phyloP scores from a whole-genome alignment of 2,888 invertebrate species.

The Lucinisca nassula region DNA sequence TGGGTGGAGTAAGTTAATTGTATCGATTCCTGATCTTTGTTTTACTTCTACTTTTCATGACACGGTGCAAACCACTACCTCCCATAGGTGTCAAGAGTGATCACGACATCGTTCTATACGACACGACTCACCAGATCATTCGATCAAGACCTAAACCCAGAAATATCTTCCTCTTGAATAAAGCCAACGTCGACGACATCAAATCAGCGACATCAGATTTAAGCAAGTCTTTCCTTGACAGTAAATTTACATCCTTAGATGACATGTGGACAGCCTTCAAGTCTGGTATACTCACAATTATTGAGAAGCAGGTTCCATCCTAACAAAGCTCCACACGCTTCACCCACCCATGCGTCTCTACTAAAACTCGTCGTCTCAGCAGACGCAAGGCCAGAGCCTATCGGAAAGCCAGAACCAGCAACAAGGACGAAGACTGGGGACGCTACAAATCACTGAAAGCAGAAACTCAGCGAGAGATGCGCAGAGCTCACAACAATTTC shows the following conservation, averaged over 20 bases:
- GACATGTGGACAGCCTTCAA: constrained; percentile 22
- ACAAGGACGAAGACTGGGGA: not conserved
- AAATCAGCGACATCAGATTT: not conserved
- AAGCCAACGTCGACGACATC: not conserved
- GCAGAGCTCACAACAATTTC: not conserved
- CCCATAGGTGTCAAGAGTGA: constrained; percentile 14
- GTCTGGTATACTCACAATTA: not conserved
- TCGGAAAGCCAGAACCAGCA: constrained; percentile 13
- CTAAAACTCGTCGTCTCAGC: not conserved
- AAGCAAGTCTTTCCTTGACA: not conserved
- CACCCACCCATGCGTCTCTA: constrained; percentile 1
- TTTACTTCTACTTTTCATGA: constrained; percentile 12
- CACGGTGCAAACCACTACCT: constrained; percentile 27
- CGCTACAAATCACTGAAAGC: not conserved
- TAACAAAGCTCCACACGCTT: not conserved
- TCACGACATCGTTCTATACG: constrained; percentile 26
- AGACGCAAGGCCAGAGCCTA: constrained; percentile 6
- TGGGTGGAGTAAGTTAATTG: not conserved
- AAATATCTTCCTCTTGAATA: not conserved
- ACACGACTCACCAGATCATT: not conserved
- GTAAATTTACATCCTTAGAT: not conserved
- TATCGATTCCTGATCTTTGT: not conserved
- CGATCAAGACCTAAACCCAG: constrained; percentile 5
- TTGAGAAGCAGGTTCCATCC: constrained; percentile 13
- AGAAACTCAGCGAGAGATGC: not conserved